Percentiles rank a stretch among this genome's conserved stretches.
Evolutionary conservation across 2,888 invertebrate genomes (phyloP).

Genomic region (Yponomeuta cagnagella): DNA sequence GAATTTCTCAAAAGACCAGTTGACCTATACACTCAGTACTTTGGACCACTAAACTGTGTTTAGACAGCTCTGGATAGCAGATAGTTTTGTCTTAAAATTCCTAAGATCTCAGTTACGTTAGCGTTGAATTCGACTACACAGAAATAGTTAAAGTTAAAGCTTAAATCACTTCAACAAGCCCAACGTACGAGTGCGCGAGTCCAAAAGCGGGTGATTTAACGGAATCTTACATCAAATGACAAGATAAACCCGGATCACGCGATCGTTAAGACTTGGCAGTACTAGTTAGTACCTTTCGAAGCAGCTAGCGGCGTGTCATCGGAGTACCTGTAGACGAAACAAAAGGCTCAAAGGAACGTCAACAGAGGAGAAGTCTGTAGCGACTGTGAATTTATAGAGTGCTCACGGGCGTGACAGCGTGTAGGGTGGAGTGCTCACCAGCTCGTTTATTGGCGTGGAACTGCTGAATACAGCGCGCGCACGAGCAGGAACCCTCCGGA

Average conservation of each 20-base stretch:
- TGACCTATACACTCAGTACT: no score
- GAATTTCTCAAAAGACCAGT: no score
- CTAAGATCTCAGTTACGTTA: no score
- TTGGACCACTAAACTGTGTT: no score
- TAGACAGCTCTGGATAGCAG: no score
- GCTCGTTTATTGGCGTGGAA: constrained; percentile 77
- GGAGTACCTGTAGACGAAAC: background rate
- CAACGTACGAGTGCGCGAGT: background rate
- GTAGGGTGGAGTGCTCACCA: constrained; percentile 5
- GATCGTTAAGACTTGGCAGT: background rate
- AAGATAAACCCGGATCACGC: constrained; percentile 4
- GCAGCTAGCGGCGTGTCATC: background rate
- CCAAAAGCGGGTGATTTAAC: background rate
- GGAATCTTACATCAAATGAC: constrained; percentile 5
- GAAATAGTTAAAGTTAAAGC: no score
- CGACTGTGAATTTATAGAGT: background rate
- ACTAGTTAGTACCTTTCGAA: background rate
- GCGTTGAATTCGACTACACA: no score
- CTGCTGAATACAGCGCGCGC: constrained; percentile 90
- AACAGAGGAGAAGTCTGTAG: background rate
- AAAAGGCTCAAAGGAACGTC: background rate
- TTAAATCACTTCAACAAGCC: no score
- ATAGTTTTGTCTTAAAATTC: no score
- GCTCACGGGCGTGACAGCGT: no score
- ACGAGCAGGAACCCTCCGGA: constrained; percentile 91